Base-by-base conservation (phyloP, 2,888 invertebrate genomes). In the Stenoptilia bipunctidactyla region DNA sequence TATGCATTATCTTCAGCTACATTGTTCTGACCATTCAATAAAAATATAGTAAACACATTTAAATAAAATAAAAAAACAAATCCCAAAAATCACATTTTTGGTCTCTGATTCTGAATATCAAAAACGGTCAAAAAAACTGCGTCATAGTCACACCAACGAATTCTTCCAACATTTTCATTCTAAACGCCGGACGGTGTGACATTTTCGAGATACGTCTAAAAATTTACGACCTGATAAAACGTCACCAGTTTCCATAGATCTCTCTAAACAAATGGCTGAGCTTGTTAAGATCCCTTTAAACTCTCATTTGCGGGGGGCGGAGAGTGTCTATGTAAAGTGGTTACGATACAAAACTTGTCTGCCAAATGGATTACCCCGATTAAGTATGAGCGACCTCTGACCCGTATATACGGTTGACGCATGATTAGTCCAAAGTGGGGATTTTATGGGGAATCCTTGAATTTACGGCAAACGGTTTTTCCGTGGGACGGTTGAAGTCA, bases 171-270 rank as follows among this genome's bases (percentile, higher is more conserved):
- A 30, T 20, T 20, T 20, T 3, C 2, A 4, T 30, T 8, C 12
- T 30, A 12, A 30, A 30, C 30, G 30, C 30, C n/a, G 30, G n/a
- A n/a, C 30, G 25, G 5, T 30, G 66, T 58, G 71, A 74, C 71
- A 66, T 70, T 62, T 56, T 59, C 66, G 61, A 70, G 75, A 73
- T 76, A 76, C 61, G 65, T 61, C 58, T 59, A 61, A 61, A 71
- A 74, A 80, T 79, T 80, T 82, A 80, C 68, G 73, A 66, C 65
- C 73, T 71, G 79, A 80, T 79, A 76, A 75, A 73, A 64, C 66
- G 53, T 53, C 51, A 52, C 79, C 75, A 66, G 57, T 49, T 45
- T 56, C 50, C 48, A 45, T 51, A 46, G 76, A 68, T 48, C 75
- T 50, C 52, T 52, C 49, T 51, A 51, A 59, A 62, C 55, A 59